These are phyloP conservation scores for Ophion costatus DNA, from an alignment of 2,888 invertebrate species.

Conservation along the genomic window DNA sequence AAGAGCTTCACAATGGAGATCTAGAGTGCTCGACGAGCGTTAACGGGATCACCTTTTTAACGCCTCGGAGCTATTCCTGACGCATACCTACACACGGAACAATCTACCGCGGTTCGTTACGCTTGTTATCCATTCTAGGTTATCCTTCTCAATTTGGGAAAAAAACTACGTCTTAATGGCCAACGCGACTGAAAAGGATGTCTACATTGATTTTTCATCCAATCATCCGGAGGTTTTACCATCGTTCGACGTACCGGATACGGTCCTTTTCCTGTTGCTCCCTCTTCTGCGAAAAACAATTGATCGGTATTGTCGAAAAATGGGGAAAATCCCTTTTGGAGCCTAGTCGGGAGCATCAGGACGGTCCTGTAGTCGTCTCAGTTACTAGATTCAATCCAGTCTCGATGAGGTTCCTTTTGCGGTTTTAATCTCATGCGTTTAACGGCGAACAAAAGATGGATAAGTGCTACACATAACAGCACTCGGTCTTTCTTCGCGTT, in stretches of 20 bases:
- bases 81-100: not conserved
- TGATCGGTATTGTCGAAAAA: not conserved
- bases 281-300: too few species aligned
- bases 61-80: constrained; percentile 49
- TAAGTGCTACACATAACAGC: constrained; percentile 54
- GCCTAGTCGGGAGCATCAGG: not conserved
- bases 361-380: not conserved
- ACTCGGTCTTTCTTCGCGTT: constrained; percentile 51
- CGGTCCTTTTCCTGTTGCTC: not conserved
- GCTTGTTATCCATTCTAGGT: not conserved
- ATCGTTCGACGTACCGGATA: not conserved
- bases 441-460: constrained; percentile 62
- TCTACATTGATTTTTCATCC: not conserved
- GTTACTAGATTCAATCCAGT: too few species aligned
- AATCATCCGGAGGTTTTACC: not conserved
- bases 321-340: too few species aligned
- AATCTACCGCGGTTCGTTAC: not conserved
- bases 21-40: constrained; percentile 53
- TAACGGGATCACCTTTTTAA: constrained; percentile 59
- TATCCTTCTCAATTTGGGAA: not conserved
- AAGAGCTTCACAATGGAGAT: constrained; percentile 49
- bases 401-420: too few species aligned
- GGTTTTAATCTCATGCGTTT: constrained; percentile 45
- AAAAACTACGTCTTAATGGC: not conserved
- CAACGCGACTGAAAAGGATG: not conserved